Base-by-base conservation (phyloP, 2,888 invertebrate species). In the Phytoseiulus persimilis region DNA sequence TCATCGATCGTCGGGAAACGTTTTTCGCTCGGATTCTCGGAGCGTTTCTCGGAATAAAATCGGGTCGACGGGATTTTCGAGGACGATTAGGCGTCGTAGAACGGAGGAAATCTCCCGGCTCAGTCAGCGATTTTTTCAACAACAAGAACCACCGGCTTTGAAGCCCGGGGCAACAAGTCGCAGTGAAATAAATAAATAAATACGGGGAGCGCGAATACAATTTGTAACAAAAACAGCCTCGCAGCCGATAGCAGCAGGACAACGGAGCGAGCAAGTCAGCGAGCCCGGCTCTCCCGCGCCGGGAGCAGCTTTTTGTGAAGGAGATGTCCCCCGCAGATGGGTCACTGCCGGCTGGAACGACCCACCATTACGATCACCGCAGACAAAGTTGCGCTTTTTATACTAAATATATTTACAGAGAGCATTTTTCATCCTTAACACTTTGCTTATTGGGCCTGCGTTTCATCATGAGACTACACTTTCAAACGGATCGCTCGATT, bases 151-250 rank as follows among this genome's bases (percentile, higher is more conserved):
- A 65, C 23, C 65, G 18, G 65, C 18, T 65, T 65, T 18, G 65
- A 23, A 65, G 65, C 65, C 65, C 28, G 65, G 65, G 65, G 65
- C 65, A 65, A 65, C 65, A 65, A 65, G 65, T 65, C 65, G 65
- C 65, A 65, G 18, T 3, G 65, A 65, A 65, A 65, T 65, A 65
- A 65, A 65, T 65, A 65, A 65, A 65, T 65, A 65, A 65, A 65
- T 65, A 65, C 65, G 65, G 28, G 65, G 28, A 65, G 65, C 65
- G 65, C 14, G 65, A 65, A 87, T 33, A 87, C 87, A 87, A 87
- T 87, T 87, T 87, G 87, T 87, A 87, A 87, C 87, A 32, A 87
- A 87, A 87, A 32, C 87, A 87, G 87, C 87, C 32, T 1, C 5
- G 32, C 87, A 65, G 65, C n/a, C n/a, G n/a, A n/a, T n/a, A n/a